Conservation (phyloP, 2,113 vertebrate genomes). For the Malurus alboscapulatus region DNA sequence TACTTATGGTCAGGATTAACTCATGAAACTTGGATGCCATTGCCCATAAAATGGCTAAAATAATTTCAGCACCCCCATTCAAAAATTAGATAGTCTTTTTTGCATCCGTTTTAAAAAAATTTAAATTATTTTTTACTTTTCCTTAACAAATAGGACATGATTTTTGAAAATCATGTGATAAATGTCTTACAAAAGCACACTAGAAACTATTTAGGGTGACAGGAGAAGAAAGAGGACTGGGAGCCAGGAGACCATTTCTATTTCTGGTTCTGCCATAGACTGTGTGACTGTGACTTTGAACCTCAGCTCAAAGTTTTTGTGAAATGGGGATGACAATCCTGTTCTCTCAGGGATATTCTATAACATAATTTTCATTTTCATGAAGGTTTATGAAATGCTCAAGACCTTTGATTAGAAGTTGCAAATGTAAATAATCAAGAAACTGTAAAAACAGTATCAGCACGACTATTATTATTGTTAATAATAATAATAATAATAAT, state of each 20-base stretch:
- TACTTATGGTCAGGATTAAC: slow-evolving; percentile 49
- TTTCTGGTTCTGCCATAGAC: slow-evolving; percentile 51
- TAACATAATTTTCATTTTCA: not conserved
- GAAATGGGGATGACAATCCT: slow-evolving; percentile 13
- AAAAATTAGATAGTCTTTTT: not conserved
- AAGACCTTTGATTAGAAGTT: not conserved
- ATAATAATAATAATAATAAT: not conserved
- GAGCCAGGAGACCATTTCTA: slow-evolving; percentile 63
- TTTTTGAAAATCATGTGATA: slow-evolving; percentile 16
- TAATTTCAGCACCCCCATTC: not conserved
- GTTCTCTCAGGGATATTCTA: not conserved
- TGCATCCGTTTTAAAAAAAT: not conserved
- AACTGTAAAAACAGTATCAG: not conserved
- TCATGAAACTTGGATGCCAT: slow-evolving; percentile 4
- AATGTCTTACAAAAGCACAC: slow-evolving; percentile 46
- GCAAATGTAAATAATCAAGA: not conserved
- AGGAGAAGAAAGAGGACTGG: slow-evolving; percentile 51
- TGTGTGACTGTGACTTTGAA: slow-evolving; percentile 46
- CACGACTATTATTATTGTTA: not conserved
- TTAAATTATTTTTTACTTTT: not conserved
- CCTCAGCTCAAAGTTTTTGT: not conserved
- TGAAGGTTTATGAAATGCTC: not conserved
- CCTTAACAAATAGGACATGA: slow-evolving; percentile 3
- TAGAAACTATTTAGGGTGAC: slow-evolving; percentile 55
- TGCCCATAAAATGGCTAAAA: not conserved